Evolutionary conservation across 2,888 invertebrate species (phyloP), one percentile per base, ranked within the genome.

Genomic region (Drosophila flavopinicola): DNA sequence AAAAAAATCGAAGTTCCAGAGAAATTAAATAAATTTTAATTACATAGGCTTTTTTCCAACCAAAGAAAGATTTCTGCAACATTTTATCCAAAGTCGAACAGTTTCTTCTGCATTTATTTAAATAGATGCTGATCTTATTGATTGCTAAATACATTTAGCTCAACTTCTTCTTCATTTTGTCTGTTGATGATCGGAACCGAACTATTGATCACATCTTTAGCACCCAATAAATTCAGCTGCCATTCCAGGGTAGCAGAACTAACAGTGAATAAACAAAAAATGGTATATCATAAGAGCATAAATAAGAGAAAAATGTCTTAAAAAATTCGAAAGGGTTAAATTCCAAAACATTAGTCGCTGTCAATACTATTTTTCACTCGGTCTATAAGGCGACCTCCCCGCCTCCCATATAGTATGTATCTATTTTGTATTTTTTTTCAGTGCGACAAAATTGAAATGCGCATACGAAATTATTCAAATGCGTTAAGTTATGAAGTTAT

Each of bases 401-500:
- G 52, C 41, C 60, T 49, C 23, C 33, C 32, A 6, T 30, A 29
- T 17, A 3, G 29, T 15, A 44, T 20, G 10, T 20, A 44, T 30
- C 11, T 15, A 39, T 33, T 23, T 51, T 17, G 33, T 48, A 25
- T 48, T 38, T 37, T 25, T 23, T 23, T 30, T 64, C 60, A 67
- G 59, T 77, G 77, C 48, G 60, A 59, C 61, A 61, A 67, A 78
- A 71, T 87, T 82, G 75, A 87, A 87, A 84, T 84, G 83, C 85
- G 87, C 83, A 84, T 84, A 87, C 83, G 66, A 78, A 85, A 85
- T 83, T 85, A 85, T 85, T 86, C 77, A 85, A 85, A 85, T 86
- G 64, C 76, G 74, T 37, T 88, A 73, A 88, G 85, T 88, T 85
- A 85, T 88, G 88, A 86, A 85, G 88, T 84, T 88, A 88, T 88